Evolutionary conservation across 53 echinoderm and acorn worm species (phyloP), one percentile per base, ranked within the genome.

Genomic region (Crossaster papposus): DNA sequence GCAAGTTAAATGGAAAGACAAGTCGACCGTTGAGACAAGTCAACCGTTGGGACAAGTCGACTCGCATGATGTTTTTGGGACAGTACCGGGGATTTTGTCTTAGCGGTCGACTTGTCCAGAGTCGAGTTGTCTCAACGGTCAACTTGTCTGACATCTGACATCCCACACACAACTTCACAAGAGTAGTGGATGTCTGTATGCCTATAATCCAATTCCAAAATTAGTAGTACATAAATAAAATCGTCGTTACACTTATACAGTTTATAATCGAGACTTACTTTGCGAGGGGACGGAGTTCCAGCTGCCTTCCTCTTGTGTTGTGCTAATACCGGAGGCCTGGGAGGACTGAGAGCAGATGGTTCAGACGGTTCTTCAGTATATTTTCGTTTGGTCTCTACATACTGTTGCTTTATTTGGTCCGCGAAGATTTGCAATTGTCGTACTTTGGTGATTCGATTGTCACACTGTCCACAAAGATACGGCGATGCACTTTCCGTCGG

Each of bases 391-490:
- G 33, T 74, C 3, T 31, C 36, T 20, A 34, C 1, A 17, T 33
- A 74, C 9, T 33, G 74, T 18, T 17, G 13, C 18, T 34, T 31
- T 3, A 74, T 74, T 20, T 74, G 33, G 2, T 3, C 3, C 74
- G 1, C 7, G 22, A 33, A 74, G 5, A 35, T 34, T 34, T 74
- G 74, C 3, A 2, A 2, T 36, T 33, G 74, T 9, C 74, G 74
- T 31, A 74, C 33, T 36, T 36, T 74, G 24, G 74, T 33, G 28
- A 74, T 8, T 74, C 14, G 74, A 13, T 34, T 33, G 9, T 74
- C 15, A 12, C 74, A 74, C 34, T 33, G 74, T 35, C 35, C 74
- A 74, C 74, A 74, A 34, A 74, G 34, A 28, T 74, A 74, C 35
- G 34, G 9, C 3, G 71, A 70, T 4, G 28, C 71, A 23, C 71